phyloP scores from a whole-genome alignment of 2,797 vertebrate species.

The Microctenopoma stevenorrisi region DNA sequence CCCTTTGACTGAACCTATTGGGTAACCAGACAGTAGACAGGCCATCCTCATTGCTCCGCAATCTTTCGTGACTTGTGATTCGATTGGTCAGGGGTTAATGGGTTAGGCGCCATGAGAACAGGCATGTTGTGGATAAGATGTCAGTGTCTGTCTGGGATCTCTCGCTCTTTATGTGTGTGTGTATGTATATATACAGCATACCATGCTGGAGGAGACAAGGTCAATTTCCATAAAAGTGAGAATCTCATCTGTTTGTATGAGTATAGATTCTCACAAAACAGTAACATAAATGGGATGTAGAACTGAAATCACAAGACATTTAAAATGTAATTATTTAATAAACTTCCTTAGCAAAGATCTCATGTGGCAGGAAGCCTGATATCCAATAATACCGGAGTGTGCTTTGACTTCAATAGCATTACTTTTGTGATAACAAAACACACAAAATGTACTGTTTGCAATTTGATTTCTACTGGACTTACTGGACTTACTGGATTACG shows the following conservation, averaged over 20 bases:
- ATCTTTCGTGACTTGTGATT: constrained; percentile 51
- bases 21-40: constrained; percentile 62
- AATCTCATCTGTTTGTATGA: constrained; percentile 20
- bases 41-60: constrained; percentile 49
- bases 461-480: too few relatives aligned
- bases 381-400: constrained; percentile 15
- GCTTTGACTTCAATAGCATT: constrained; percentile 16
- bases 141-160: constrained; percentile 66
- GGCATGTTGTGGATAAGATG: constrained; percentile 71
- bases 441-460: not conserved
- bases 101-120: constrained; percentile 65
- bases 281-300: not conserved
- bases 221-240: constrained; percentile 35
- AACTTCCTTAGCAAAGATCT: not conserved
- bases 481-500: not conserved
- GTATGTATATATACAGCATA: constrained; percentile 12
- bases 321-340: constrained; percentile 30
- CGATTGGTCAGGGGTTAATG: constrained; percentile 78
- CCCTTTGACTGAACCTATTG: constrained; percentile 53
- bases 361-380: constrained; percentile 1
- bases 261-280: constrained; percentile 22
- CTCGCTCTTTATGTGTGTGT: constrained; percentile 28
- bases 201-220: constrained; percentile 9
- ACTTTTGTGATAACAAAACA: constrained; percentile 4
- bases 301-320: constrained; percentile 33